Evolutionary conservation across 2,888 invertebrate genomes (phyloP).

Genomic region (Keiferia lycopersicella): DNA sequence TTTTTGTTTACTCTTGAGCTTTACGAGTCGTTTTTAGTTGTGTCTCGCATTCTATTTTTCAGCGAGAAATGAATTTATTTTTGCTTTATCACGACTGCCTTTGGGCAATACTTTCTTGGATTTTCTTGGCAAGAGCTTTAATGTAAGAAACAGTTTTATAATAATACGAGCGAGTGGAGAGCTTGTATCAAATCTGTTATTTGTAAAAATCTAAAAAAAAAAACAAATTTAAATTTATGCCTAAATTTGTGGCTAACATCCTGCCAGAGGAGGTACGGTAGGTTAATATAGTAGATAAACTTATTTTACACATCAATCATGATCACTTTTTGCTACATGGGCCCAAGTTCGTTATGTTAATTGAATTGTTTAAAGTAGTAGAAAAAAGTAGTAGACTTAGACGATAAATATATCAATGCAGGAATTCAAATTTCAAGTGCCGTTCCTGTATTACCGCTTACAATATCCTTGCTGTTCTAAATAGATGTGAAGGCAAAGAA

Average conservation of each 20-base stretch:
- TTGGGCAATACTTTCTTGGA: background rate
- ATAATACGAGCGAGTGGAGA: background rate
- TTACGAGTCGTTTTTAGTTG: constrained; percentile 1
- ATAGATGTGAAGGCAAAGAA: background rate
- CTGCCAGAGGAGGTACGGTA: no score
- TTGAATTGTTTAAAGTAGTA: no score
- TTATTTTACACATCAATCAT: no score
- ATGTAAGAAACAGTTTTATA: background rate
- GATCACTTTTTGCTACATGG: no score
- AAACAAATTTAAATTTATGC: no score
- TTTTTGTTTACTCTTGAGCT: constrained; percentile 1
- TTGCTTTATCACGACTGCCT: constrained; percentile 5
- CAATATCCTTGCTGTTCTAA: background rate
- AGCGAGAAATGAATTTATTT: constrained; percentile 6
- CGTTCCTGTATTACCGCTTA: background rate
- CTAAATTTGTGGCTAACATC: no score
- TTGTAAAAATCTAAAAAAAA: no score
- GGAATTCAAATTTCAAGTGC: no score
- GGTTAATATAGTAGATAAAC: no score
- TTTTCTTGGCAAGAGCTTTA: constrained; percentile 1
- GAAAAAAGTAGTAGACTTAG: no score
- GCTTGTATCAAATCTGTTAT: background rate
- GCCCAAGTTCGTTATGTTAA: no score
- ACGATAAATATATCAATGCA: no score
- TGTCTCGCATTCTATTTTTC: constrained; percentile 7